phyloP scores from a whole-genome alignment of 2,888 invertebrate genomes.

The Epinotia nisella region DNA sequence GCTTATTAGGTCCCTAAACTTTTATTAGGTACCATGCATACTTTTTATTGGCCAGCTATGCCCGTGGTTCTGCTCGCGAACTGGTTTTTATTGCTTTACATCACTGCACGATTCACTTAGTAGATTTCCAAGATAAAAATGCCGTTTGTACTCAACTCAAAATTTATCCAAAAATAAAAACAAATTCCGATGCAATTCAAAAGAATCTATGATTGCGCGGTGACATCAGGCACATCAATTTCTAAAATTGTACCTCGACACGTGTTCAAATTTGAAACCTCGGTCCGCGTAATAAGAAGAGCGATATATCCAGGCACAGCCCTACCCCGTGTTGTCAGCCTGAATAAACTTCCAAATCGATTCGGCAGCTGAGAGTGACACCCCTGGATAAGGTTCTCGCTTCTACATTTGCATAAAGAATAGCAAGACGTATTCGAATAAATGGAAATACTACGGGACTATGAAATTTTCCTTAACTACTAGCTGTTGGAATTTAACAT shows the following conservation, averaged over 20 bases:
- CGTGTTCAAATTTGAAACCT: slow-evolving; percentile 51
- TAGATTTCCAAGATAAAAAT: too few relatives aligned
- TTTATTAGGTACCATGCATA: background rate
- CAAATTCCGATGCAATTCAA: slow-evolving; percentile 29
- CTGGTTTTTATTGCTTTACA: too few relatives aligned
- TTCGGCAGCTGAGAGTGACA: slow-evolving; percentile 82
- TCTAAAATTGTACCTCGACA: slow-evolving; percentile 34
- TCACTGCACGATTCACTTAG: too few relatives aligned
- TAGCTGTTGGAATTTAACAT: slow-evolving; percentile 27
- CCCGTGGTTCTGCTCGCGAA: background rate
- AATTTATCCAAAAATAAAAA: too few relatives aligned
- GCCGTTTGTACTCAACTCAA: too few relatives aligned
- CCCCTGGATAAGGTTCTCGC: slow-evolving; percentile 71
- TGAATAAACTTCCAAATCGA: slow-evolving; percentile 84
- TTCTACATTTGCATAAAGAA: slow-evolving; percentile 80
- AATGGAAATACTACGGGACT: slow-evolving; percentile 46
- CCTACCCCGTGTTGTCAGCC: slow-evolving; percentile 79
- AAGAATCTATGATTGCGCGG: slow-evolving; percentile 19
- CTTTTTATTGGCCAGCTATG: background rate
- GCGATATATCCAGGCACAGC: slow-evolving; percentile 71
- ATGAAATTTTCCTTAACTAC: slow-evolving; percentile 41
- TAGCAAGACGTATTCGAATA: slow-evolving; percentile 67
- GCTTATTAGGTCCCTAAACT: background rate
- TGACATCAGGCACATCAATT: slow-evolving; percentile 34
- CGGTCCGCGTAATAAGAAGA: slow-evolving; percentile 53